Evolutionary conservation across 2,113 vertebrate species (phyloP), one percentile per base, ranked within the genome.

Genomic region (Aegypius monachus): DNA sequence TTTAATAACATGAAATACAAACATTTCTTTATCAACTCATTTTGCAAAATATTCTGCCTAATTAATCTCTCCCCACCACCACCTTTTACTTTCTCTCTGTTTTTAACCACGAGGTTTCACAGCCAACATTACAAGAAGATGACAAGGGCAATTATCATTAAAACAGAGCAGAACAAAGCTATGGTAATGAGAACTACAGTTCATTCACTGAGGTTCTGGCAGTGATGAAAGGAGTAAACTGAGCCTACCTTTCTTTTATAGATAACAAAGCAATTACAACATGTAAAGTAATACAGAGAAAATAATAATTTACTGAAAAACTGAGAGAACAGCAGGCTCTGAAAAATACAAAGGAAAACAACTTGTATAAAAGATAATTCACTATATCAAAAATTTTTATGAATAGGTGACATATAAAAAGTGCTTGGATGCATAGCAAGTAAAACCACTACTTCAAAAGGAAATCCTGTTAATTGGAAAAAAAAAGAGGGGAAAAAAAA

Each of bases 121-220:
- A 96, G 95, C 65, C 96, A 96, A 95, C 31, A 34, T 95, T 98
- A 97, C 88, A 97, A 96, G 81, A 95, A 48, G 93, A 96, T 97
- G 97, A 98, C 97, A 97, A 96, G 96, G 95, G 92, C 96, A 98
- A 98, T 98, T 98, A 98, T 93, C 91, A 94, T 96, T 96, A 96
- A 97, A 98, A 93, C 93, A 84, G 63, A 94, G 53, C 88, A 96
- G 96, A 98, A 98, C 96, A 98, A 98, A 98, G 96, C 68, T 94
- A 96, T 95, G 95, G 90, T 98, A 98, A 98, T 98, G 92, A 97
- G 83, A 75, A 36, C 80, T 89, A 55, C 70, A 86, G 85, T 96
- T 90, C 95, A 93, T 96, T 97, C 93, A 95, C 65, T 52, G 84
- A 96, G 68, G 91, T 55, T 65, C 83, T 96, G 90, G 83, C 68